Percentiles rank a stretch among this genome's conserved stretches.
phyloP scores from a whole-genome alignment of 2,113 vertebrate genomes.

The Sebastes fasciatus region DNA sequence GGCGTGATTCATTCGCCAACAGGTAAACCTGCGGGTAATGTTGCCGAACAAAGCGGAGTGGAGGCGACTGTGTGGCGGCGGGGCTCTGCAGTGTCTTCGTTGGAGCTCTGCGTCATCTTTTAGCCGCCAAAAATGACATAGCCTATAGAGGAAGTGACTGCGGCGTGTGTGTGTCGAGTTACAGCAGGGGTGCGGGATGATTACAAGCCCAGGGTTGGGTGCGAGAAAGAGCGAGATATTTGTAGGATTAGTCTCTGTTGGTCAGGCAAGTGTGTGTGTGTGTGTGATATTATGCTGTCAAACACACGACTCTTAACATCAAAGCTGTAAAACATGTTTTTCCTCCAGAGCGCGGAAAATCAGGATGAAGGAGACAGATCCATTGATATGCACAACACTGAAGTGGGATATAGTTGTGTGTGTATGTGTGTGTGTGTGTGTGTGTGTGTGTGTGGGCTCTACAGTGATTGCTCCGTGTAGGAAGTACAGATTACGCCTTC shows the following conservation, averaged over 20 bases:
- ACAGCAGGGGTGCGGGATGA: conserved; percentile 25
- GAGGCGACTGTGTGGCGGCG: not conserved
- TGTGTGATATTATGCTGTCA: conserved; percentile 24
- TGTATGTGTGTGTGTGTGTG: conserved; percentile 7
- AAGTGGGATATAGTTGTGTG: not conserved
- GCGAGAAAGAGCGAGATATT: conserved; percentile 31
- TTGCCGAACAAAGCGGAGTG: not conserved
- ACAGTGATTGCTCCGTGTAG: conserved; percentile 52
- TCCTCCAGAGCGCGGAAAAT: conserved; percentile 23
- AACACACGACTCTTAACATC: conserved; percentile 35
- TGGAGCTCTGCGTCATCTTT: conserved; percentile 12
- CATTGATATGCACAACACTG: conserved; percentile 28
- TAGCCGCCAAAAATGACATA: conserved; percentile 3
- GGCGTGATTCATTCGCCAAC: conserved; percentile 26
- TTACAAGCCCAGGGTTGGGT: not conserved
- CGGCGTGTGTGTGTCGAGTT: not conserved
- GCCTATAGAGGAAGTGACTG: conserved; percentile 11
- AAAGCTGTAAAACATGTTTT: conserved; percentile 40
- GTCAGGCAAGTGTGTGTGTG: not conserved
- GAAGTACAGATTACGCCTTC: conserved; percentile 62
- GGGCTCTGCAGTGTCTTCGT: not conserved
- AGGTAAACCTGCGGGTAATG: conserved; percentile 38
- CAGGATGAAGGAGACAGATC: conserved; percentile 23
- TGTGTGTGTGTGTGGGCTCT: conserved; percentile 14
- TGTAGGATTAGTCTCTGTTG: conserved; percentile 44